phyloP scores from a whole-genome alignment of 2,797 vertebrate species.

The Streptopelia turtur region DNA sequence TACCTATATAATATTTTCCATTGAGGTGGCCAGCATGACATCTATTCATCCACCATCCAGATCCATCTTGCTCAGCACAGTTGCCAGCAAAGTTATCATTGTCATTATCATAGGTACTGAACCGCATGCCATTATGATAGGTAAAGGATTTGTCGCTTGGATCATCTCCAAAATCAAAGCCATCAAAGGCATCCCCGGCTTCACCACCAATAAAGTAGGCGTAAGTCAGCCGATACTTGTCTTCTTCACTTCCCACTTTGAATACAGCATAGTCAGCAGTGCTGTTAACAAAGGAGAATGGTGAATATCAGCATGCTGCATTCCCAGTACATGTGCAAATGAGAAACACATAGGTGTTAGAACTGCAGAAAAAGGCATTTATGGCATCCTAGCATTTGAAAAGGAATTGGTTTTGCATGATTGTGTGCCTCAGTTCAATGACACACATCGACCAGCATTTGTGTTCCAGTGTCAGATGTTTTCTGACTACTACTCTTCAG shows the following conservation, averaged over 20 bases:
- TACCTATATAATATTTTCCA: conserved; percentile 92
- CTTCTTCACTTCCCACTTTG: conserved; percentile 83
- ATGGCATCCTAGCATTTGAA: neutral
- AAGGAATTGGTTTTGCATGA: neutral
- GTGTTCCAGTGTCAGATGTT: neutral
- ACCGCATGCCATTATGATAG: conserved; percentile 91
- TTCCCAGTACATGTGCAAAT: neutral
- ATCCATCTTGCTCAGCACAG: conserved; percentile 91
- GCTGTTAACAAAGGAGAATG: conserved; percentile 68
- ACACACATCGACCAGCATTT: neutral
- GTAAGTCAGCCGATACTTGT: conserved; percentile 90
- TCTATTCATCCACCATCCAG: conserved; percentile 99
- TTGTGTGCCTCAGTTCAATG: neutral
- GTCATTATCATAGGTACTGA: conserved; percentile 91
- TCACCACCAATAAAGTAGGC: conserved; percentile 87
- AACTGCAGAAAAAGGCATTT: neutral
- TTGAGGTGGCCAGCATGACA: conserved; percentile 96
- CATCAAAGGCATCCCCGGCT: conserved; percentile 92
- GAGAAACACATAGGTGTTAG: neutral
- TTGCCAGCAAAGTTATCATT: conserved; percentile 89
- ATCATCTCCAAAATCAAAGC: conserved; percentile 88
- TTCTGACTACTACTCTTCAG: neutral
- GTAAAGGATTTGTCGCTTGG: conserved; percentile 90
- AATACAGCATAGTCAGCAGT: conserved; percentile 91
- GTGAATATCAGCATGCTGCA: neutral